phyloP scores from a whole-genome alignment of 2,888 invertebrate species.

The Brachylomia viminalis region DNA sequence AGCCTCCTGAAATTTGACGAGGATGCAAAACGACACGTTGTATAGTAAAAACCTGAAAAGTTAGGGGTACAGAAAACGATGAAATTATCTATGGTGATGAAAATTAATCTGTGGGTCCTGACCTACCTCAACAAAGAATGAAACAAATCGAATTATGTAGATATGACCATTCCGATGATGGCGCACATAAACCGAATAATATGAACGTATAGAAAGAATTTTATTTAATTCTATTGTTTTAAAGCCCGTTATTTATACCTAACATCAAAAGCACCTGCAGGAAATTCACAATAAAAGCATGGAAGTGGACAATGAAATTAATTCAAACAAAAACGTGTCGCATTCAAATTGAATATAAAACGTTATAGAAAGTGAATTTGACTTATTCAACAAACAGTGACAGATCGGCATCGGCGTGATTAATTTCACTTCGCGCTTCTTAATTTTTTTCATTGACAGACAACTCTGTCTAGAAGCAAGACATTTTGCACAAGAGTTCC shows the following conservation, averaged over 20 bases:
- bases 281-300: constrained; percentile 37
- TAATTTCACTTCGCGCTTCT: constrained; percentile 70
- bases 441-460: background rate
- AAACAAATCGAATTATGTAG: background rate
- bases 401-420: constrained; percentile 66
- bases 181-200: background rate
- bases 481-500: background rate
- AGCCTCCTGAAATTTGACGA: too few relatives aligned
- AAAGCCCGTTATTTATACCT: constrained; percentile 12
- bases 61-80: too few relatives aligned
- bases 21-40: too few relatives aligned
- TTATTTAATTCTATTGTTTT: constrained; percentile 13
- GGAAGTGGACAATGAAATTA: constrained; percentile 46
- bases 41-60: too few relatives aligned
- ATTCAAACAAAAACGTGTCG: constrained; percentile 41
- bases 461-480: background rate
- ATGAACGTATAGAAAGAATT: background rate
- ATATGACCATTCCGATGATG: too few relatives aligned
- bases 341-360: constrained; percentile 51
- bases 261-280: constrained; percentile 36
- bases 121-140: background rate
- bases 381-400: constrained; percentile 73
- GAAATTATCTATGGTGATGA: too few relatives aligned
- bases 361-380: constrained; percentile 73
- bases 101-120: background rate